phyloP scores from a whole-genome alignment of 2,888 invertebrate genomes.

The Thymelicus sylvestris region DNA sequence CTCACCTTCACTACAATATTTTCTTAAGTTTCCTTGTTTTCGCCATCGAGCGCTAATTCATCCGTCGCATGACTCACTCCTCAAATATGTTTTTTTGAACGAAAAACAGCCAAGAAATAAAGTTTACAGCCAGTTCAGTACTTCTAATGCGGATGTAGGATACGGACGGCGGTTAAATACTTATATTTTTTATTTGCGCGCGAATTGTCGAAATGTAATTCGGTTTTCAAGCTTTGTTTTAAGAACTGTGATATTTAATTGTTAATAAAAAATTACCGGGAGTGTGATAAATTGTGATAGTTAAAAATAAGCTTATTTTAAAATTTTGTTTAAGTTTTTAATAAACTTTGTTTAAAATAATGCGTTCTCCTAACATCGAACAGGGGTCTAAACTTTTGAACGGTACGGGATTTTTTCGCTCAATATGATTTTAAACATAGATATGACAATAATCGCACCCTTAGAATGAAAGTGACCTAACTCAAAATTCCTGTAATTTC shows the following conservation, averaged over 20 bases:
- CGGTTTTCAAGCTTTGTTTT: not conserved
- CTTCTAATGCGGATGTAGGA: slow-evolving; percentile 20
- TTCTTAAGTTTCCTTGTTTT: slow-evolving; percentile 27
- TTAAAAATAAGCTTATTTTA: not conserved
- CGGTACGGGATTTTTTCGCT: slow-evolving; percentile 3
- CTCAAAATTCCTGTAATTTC: no score
- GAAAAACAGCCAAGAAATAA: slow-evolving; percentile 15
- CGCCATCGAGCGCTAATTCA: slow-evolving; percentile 21
- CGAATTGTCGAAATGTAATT: slow-evolving; percentile 22
- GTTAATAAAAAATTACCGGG: not conserved
- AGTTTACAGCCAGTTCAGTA: slow-evolving; percentile 30
- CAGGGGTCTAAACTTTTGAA: slow-evolving; percentile 21
- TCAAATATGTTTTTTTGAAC: slow-evolving; percentile 22
- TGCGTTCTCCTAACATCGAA: slow-evolving; percentile 22
- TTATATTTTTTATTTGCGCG: slow-evolving; percentile 10
- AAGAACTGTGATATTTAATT: slow-evolving; percentile 19
- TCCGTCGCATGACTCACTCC: slow-evolving; percentile 19
- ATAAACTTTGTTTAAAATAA: not conserved
- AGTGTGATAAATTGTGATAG: slow-evolving; percentile 30
- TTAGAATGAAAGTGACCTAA: no score
- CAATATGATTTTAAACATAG: no score
- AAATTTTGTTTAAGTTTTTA: not conserved
- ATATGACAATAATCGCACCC: no score
- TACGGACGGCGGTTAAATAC: slow-evolving; percentile 11
- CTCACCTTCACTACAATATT: slow-evolving; percentile 14